These are phyloP conservation scores for Lates calcarifer DNA, from an alignment of 2,113 vertebrate species.

Conservation along the genomic window DNA sequence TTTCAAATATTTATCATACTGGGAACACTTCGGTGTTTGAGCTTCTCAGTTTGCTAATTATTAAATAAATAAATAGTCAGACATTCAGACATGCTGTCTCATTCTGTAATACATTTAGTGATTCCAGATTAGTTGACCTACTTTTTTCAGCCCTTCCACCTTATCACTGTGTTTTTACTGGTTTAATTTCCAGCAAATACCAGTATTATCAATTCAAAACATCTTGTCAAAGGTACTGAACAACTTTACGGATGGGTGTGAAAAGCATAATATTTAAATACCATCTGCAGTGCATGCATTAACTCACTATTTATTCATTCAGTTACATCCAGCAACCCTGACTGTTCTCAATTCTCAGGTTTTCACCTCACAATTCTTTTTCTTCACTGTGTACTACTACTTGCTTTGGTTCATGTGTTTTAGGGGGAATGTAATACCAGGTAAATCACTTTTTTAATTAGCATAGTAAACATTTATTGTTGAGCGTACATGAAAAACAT, in stretches of 20 bases:
- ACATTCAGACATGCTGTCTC: background rate
- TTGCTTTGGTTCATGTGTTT: background rate
- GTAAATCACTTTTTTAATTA: background rate
- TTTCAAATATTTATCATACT: background rate
- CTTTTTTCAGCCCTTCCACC: background rate
- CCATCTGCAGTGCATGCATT: conserved; percentile 2
- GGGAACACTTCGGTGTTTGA: background rate
- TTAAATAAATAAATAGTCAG: background rate
- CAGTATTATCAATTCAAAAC: no score
- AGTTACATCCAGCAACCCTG: no score
- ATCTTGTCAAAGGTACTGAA: conserved; percentile 4
- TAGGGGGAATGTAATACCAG: background rate
- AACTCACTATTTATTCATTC: background rate
- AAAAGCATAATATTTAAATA: background rate
- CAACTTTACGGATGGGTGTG: background rate
- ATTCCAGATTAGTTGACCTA: background rate
- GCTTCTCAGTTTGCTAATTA: background rate
- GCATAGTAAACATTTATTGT: background rate
- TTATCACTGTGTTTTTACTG: background rate
- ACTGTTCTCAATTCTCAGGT: background rate
- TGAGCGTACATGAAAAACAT: background rate
- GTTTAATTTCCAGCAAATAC: conserved; percentile 14
- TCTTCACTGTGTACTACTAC: background rate
- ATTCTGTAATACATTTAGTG: background rate
- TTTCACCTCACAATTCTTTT: background rate